phyloP scores from a whole-genome alignment of 2,888 invertebrate genomes.

The Lasius platythorax region DNA sequence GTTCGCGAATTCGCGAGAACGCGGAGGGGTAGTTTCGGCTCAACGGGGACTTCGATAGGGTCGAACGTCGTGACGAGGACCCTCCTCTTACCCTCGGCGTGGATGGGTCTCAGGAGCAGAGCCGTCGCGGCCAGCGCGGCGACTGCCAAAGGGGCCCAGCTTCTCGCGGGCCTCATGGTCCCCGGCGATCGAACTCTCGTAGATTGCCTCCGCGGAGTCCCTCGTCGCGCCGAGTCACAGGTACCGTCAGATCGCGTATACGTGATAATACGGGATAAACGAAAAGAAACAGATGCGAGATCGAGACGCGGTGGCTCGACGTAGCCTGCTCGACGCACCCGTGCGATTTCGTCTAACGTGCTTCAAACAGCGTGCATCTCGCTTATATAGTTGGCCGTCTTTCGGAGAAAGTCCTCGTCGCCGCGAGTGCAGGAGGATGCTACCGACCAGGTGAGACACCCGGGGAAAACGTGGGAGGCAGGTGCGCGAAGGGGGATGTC shows the following conservation, averaged over 20 bases:
- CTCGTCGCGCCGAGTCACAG: slow-evolving; percentile 63
- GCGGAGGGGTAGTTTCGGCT: background rate
- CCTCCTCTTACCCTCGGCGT: slow-evolving; percentile 82
- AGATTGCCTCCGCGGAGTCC: slow-evolving; percentile 16
- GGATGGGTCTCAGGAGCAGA: slow-evolving; percentile 78
- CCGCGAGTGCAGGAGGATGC: slow-evolving; percentile 79
- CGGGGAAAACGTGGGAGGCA: slow-evolving; percentile 71
- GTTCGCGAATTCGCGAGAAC: background rate
- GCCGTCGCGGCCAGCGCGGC: slow-evolving; percentile 77
- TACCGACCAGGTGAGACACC: slow-evolving; percentile 72
- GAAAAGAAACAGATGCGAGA: slow-evolving; percentile 26
- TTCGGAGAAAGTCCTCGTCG: slow-evolving; percentile 85
- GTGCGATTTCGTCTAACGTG: slow-evolving; percentile 85
- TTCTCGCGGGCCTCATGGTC: slow-evolving; percentile 79
- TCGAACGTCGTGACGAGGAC: background rate
- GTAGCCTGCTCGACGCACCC: slow-evolving; percentile 74
- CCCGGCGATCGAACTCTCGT: slow-evolving; percentile 50
- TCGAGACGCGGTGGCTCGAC: slow-evolving; percentile 62
- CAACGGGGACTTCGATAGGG: background rate
- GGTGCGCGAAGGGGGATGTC: slow-evolving; percentile 51
- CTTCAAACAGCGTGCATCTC: slow-evolving; percentile 83
- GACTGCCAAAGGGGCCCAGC: slow-evolving; percentile 80
- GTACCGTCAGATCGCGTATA: slow-evolving; percentile 7
- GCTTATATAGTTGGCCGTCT: slow-evolving; percentile 85
- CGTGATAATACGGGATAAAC: slow-evolving; percentile 1